These are phyloP conservation scores for Spinus pinus DNA, from an alignment of 2,797 vertebrate genomes.

Conservation along the genomic window DNA sequence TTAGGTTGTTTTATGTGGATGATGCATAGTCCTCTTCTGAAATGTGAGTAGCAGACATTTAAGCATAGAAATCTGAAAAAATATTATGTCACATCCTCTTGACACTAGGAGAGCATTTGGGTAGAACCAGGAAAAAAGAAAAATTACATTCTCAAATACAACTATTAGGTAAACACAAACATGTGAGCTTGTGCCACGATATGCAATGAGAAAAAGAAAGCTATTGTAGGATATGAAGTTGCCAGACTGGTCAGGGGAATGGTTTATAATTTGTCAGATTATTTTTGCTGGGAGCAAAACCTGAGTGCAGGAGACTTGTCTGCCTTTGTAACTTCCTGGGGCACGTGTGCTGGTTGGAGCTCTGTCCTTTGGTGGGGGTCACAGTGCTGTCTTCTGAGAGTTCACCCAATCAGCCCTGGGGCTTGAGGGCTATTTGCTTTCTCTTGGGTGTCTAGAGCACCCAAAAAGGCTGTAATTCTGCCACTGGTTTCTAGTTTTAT, in stretches of 20 bases:
- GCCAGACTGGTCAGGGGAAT: background rate
- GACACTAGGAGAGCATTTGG: background rate
- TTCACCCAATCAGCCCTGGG: background rate
- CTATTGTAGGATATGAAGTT: background rate
- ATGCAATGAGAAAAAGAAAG: background rate
- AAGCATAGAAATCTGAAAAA: background rate
- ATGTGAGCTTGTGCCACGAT: background rate
- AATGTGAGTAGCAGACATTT: background rate
- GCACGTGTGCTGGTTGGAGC: accelerated
- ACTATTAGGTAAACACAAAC: background rate
- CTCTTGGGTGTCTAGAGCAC: background rate
- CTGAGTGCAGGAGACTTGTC: accelerated
- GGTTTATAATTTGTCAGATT: background rate
- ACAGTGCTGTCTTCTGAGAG: background rate
- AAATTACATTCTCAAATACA: background rate
- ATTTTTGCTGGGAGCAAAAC: background rate
- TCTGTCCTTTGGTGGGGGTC: background rate
- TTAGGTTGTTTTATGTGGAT: background rate
- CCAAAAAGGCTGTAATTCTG: background rate
- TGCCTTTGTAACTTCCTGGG: background rate
- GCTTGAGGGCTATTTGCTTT: background rate
- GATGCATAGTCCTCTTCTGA: background rate
- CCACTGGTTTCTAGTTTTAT: background rate
- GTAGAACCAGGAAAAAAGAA: background rate
- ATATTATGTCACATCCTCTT: background rate